Conservation (phyloP, 2,113 vertebrate genomes). For the Eudyptes chrysolophus region DNA sequence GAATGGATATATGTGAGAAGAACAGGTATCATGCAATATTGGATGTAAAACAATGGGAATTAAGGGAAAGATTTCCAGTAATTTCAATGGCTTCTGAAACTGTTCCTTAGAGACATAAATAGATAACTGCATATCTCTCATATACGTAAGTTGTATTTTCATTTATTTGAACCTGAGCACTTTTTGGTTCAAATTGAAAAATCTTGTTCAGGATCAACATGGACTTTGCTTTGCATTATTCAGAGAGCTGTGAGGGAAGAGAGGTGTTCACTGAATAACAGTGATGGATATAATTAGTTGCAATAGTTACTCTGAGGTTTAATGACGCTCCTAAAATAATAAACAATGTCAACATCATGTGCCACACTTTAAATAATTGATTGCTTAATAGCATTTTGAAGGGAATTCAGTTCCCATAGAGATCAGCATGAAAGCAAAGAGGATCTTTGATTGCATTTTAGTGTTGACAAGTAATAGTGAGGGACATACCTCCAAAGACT, state of each 20-base stretch:
- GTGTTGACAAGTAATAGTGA: neutral
- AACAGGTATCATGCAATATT: neutral
- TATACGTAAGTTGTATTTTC: neutral
- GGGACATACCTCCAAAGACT: neutral
- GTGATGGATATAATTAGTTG: neutral
- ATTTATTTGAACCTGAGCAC: neutral
- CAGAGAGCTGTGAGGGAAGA: neutral
- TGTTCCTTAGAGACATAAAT: neutral
- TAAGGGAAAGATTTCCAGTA: neutral
- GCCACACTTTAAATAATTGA: slow-evolving; percentile 36
- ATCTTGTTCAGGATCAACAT: neutral
- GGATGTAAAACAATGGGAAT: neutral
- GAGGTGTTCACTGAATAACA: neutral
- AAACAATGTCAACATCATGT: neutral
- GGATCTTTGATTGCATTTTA: slow-evolving; percentile 4
- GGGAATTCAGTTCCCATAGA: neutral
- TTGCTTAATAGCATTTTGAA: slow-evolving; percentile 16
- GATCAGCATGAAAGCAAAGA: neutral
- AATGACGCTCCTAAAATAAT: neutral
- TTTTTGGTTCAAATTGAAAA: neutral
- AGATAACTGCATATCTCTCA: neutral
- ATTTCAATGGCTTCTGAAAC: neutral
- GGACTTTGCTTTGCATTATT: neutral
- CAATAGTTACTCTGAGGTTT: neutral
- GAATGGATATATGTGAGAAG: neutral